Conservation (phyloP, 2,113 vertebrate species). For the Condylura cristata region DNA sequence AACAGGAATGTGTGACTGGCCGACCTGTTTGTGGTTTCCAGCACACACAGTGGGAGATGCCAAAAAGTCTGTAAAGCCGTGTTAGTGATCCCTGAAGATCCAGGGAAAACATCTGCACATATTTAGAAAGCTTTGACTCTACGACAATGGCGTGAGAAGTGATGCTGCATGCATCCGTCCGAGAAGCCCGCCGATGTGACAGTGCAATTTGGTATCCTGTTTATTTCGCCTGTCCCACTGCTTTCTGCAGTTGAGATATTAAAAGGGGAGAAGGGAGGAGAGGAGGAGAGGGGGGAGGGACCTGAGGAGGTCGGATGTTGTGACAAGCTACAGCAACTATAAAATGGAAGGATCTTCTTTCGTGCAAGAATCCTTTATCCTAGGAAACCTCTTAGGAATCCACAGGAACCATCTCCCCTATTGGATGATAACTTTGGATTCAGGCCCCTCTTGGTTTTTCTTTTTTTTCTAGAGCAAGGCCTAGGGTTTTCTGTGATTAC, state of each 20-base stretch:
- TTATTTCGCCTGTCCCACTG: slow-evolving; percentile 27
- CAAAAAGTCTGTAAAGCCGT: background rate
- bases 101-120: background rate
- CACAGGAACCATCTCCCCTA: background rate
- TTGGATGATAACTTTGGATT: background rate
- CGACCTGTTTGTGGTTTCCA: background rate
- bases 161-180: background rate
- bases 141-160: background rate
- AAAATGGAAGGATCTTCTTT: background rate
- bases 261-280: background rate
- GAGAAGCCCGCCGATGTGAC: background rate
- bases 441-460: background rate
- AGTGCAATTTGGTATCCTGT: background rate
- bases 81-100: background rate
- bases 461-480: background rate
- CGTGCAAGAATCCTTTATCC: background rate
- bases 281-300: background rate
- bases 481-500: background rate
- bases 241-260: slow-evolving; percentile 15
- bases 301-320: background rate
- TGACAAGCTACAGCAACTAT: background rate
- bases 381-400: background rate
- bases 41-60: background rate
- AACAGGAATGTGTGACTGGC: background rate
- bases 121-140: background rate